Percentiles rank a stretch among this genome's conserved stretches.
Evolutionary conservation across 2,888 invertebrate species (phyloP).

Genomic region (Lithodes maja): DNA sequence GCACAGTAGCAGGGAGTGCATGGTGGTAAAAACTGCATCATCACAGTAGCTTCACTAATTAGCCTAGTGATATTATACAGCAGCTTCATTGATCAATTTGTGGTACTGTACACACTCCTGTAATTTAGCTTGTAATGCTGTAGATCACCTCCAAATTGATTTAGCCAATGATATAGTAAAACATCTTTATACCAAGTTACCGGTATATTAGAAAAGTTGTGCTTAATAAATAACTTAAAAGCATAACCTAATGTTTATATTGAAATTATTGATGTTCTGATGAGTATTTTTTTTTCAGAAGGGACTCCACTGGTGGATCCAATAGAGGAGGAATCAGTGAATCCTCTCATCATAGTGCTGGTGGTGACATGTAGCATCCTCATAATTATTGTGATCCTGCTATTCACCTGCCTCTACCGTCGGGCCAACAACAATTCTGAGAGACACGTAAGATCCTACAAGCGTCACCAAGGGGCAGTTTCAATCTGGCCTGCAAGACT

Average conservation of each 20-base stretch:
- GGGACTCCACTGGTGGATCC: slow-evolving; percentile 33
- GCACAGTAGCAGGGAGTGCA: too few species aligned
- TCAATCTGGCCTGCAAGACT: slow-evolving; percentile 37
- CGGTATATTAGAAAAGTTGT: too few species aligned
- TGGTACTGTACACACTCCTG: neutral
- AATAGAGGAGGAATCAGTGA: slow-evolving; percentile 19
- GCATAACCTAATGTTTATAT: too few species aligned
- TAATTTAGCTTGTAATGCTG: neutral
- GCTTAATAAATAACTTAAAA: too few species aligned
- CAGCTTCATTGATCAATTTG: too few species aligned
- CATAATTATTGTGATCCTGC: slow-evolving; percentile 40
- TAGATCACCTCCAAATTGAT: too few species aligned
- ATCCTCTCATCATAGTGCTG: slow-evolving; percentile 45
- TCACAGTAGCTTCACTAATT: too few species aligned
- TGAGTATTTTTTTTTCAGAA: slow-evolving; percentile 34
- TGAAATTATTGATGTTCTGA: neutral
- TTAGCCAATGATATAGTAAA: too few species aligned
- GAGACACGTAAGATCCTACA: slow-evolving; percentile 51
- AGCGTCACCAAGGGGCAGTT: slow-evolving; percentile 36
- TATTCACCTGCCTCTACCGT: slow-evolving; percentile 54
- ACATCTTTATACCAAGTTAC: too few species aligned
- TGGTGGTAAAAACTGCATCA: too few species aligned
- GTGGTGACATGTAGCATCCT: slow-evolving; percentile 53
- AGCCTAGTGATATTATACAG: too few species aligned
- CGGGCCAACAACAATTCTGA: slow-evolving; percentile 18